Base-by-base conservation (phyloP, 2,888 invertebrate species). In the Agriopis aurantiaria region DNA sequence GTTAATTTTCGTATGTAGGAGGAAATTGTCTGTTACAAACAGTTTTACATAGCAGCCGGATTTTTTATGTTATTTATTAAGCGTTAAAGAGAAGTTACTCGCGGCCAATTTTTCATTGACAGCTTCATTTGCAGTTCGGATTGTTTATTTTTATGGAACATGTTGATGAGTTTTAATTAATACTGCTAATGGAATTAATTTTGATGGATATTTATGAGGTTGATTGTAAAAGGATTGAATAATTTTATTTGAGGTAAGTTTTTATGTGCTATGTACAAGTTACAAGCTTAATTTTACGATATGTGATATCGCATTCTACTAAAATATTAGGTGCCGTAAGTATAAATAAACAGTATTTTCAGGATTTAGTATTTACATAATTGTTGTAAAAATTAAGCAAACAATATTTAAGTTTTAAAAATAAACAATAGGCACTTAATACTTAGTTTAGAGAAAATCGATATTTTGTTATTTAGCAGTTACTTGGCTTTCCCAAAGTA, bases 1-100 rank as follows among this genome's bases (percentile, higher is more conserved):
- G 86, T 84, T 87, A 89, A 90, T 91, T 91, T 93, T 89, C 82
- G 90, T 91, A 87, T 88, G 91, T 90, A 91, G 90, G 91, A 90
- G 90, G 86, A 90, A 91, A 91, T 89, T 85, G 85, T 87, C 82
- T 80, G 85, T 80, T 83, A 82, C 80, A 56, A 71, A 63, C 70
- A 68, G 78, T 82, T 85, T 87, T 91, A 91, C 87, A 91, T 92
- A 92, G 86, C 82, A 76, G 75, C 76, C 74, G 69, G 80, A 81
- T 85, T 88, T 89, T 88, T 88, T 87, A 85, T 81, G 80, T 85
- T 88, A 89, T 90, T 90, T 90, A 89, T 85, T 77, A 76, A 78
- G 72, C 77, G 81, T 78, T 79, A 75, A 78, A 80, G 68, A 64
- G 68, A 67, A 67, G 63, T 63, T 55, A 58, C 65, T 61, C 40